phyloP scores from a whole-genome alignment of 2,888 invertebrate genomes.

The Drepanosiphum platanoidis region DNA sequence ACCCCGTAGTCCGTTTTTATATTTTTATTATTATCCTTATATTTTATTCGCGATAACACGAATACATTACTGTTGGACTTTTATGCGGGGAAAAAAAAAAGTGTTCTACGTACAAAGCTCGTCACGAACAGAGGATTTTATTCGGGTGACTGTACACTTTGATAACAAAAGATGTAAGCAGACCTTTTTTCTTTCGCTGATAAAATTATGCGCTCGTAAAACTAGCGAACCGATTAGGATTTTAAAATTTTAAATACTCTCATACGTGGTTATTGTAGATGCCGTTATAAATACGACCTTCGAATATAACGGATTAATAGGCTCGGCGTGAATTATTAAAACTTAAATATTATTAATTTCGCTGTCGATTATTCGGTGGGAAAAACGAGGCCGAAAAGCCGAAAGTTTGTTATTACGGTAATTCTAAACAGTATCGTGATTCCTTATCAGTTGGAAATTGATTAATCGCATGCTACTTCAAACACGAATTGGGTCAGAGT shows the following conservation, averaged over 20 bases:
- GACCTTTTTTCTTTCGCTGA: background rate
- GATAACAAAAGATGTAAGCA: constrained; percentile 24
- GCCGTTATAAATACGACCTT: no score
- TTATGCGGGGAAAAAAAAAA: constrained; percentile 1
- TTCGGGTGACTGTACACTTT: constrained; percentile 37
- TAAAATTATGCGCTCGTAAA: background rate
- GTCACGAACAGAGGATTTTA: constrained; percentile 38
- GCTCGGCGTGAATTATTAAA: no score
- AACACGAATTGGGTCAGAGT: background rate
- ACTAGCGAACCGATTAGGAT: background rate
- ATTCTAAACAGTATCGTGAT: background rate
- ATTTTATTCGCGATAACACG: constrained; percentile 17
- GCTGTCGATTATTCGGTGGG: no score
- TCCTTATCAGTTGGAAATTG: constrained; percentile 16
- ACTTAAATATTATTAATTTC: no score
- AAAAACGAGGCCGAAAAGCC: background rate
- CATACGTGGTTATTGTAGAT: no score
- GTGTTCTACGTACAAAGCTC: constrained; percentile 23
- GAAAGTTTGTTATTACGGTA: background rate
- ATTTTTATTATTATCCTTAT: constrained; percentile 18
- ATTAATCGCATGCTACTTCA: constrained; percentile 9
- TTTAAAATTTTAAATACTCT: background rate
- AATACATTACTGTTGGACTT: constrained; percentile 24
- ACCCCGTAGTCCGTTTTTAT: constrained; percentile 24
- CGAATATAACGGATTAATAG: no score